Evolutionary conservation across 1,140 invertebrate species (phyloP), one percentile per base, ranked within the genome.

Genomic region (Anadara kagoshimensis): DNA sequence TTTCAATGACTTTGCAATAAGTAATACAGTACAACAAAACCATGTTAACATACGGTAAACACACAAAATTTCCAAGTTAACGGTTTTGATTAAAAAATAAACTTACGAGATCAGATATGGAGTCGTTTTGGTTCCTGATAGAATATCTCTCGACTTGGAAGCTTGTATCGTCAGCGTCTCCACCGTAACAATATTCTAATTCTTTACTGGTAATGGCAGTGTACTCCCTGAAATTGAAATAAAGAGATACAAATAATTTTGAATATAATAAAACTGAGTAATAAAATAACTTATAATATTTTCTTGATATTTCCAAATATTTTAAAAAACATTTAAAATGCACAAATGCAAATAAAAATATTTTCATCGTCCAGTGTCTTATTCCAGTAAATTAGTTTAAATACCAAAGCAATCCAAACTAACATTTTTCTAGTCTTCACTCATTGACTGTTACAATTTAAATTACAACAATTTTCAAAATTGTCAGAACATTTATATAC

Each of bases 111-210:
- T 81, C 79, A 22, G 79, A 75, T 18, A 81, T 77, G 4, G 71
- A 62, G 58, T 81, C 79, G 51, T 75, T 57, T 12, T 45, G 36
- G 36, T 47, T 64, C 22, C 41, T 73, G 20, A 85, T 80, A 43
- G 73, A 69, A 63, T 74, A 83, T 49, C 72, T 69, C n/a, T 86
- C 84, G 10, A 86, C 74, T 24, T 82, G 82, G 18, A 86, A 29
- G 12, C 74, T 75, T 3, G 79, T 78, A 24, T 82, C 81, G 1
- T 80, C 81, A 14, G 73, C 53, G 16, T 72, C 53, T 12, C 78
- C 76, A 41, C 67, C 76, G 61, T 81, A 83, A 0, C 72, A 59
- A 66, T 83, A 86, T n/a, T 83, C 79, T 5, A 84, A 53, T n/a
- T 83, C 84, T 44, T 75, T 65, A 0, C 71, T 65, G 43, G 66